Base-by-base conservation (phyloP, 2,113 vertebrate species). In the Procavia capensis region DNA sequence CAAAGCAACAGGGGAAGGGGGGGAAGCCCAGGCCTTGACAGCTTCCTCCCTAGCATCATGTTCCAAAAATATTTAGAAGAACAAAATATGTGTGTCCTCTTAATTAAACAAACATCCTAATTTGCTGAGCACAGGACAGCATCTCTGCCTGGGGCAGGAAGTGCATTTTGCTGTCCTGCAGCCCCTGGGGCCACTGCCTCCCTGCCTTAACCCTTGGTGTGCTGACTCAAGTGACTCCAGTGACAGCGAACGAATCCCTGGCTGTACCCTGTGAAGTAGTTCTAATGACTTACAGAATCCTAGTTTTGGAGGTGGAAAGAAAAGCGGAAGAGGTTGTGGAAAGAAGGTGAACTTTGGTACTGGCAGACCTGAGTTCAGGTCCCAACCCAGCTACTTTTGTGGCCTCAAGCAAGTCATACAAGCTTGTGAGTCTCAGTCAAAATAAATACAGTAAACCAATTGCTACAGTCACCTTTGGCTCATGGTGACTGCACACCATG, bases 31-130 rank as follows among this genome's bases (percentile, higher is more conserved):
- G 54, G 88, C 85, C 72, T 83, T 93, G 89, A 96, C 84, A 95
- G 93, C 76, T 96, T 97, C 95, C 94, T 97, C 84, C 72, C 66
- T 17, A 96, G 89, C 96, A 95, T 97, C 96, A 45, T 92, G 96
- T 97, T 96, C 97, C 95, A 97, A 92, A 90, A 98, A 96, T 96
- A 9, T 10, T 94, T 98, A 97, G 97, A 97, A 97, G 96, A 98
- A 84, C 88, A 96, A 96, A 96, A 92, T 94, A 87, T 93, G 87
- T 96, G 68, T 79, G 34, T 93, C 93, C 19, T 91, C 91, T 96
- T 97, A 95, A 90, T 96, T 97, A 85, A 88, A 88, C 96, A 97
- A 98, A 96, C 4, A 61, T 96, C 83, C 41, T 50, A 95, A 97
- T 97, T 97, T 97, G 96, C 97, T 92, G 96, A 97, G 96, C 79